These are phyloP conservation scores for Trypoxylon attenuatum DNA, from an alignment of 2,888 invertebrate genomes.

Conservation along the genomic window DNA sequence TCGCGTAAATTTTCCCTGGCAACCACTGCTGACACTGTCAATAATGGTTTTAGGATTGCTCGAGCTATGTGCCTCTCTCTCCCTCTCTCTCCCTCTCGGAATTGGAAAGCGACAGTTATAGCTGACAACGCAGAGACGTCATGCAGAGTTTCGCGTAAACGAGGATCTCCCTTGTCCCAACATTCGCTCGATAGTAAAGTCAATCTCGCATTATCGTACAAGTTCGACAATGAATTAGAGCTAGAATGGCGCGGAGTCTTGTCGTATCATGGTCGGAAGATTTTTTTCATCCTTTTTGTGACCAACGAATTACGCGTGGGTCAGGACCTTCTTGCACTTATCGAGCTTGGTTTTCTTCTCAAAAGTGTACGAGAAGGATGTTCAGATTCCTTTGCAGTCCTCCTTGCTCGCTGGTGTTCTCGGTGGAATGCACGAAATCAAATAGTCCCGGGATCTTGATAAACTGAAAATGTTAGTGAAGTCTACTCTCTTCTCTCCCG, in stretches of 20 bases:
- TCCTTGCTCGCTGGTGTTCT: not conserved
- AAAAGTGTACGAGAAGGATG: no score
- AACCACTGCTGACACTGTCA: slow-evolving; percentile 21
- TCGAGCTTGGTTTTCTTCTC: no score
- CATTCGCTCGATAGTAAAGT: not conserved
- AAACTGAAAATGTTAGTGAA: slow-evolving; percentile 39
- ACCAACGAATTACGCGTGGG: no score
- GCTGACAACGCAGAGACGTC: not conserved
- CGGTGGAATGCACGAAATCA: slow-evolving; percentile 17
- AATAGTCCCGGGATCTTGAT: slow-evolving; percentile 42
- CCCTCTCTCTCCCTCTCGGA: no score
- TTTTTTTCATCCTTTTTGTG: no score
- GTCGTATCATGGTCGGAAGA: no score
- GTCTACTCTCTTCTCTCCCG: slow-evolving; percentile 1
- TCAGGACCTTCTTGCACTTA: no score
- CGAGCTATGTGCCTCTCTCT: slow-evolving; percentile 5
- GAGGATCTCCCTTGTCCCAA: slow-evolving; percentile 1
- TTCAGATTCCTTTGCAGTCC: no score
- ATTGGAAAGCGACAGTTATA: not conserved
- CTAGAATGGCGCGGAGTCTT: no score
- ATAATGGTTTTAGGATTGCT: slow-evolving; percentile 19
- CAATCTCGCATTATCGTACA: not conserved
- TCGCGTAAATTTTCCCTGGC: slow-evolving; percentile 9
- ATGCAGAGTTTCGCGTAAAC: not conserved
- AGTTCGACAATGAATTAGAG: no score